Base-by-base conservation (phyloP, 2,888 invertebrate genomes). In the Emmelina monodactyla region DNA sequence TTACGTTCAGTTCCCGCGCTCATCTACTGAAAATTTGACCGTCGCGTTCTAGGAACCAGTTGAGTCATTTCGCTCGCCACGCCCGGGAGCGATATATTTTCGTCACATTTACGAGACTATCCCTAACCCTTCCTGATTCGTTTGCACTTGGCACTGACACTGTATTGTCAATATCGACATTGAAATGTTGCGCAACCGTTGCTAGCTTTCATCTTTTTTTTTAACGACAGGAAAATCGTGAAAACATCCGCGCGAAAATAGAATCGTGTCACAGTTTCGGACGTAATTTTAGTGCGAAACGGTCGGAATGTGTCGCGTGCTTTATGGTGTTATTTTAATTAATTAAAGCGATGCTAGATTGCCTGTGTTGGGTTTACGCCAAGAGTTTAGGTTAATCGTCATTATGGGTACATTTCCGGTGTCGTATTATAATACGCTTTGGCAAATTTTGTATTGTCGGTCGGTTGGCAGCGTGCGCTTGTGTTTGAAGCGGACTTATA, bases 41-140 rank as follows among this genome's bases (percentile, higher is more conserved):
- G n/a, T n/a, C n/a, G n/a, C n/a, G n/a, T n/a, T n/a, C n/a, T n/a
- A n/a, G n/a, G n/a, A n/a, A n/a, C n/a, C n/a, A n/a, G n/a, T n/a
- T n/a, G n/a, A n/a, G n/a, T n/a, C n/a, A n/a, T n/a, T n/a, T n/a
- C n/a, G n/a, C n/a, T 5, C 19, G 9, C 5, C 19, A 9, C 9
- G 55, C 64, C 66, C 71, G 64, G 68, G 65, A 66, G 61, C 55
- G 65, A 65, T 76, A 78, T 78, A 76, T 76, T 66, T 40, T n/a
- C n/a, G 68, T 68, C 60, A 47, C 57, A 58, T 54, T 57, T n/a
- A n/a, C n/a, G n/a, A n/a, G n/a, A n/a, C n/a, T n/a, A n/a, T n/a
- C n/a, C n/a, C n/a, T n/a, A n/a, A n/a, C 4, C 14, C 65, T 73
- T 71, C 65, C 66, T 68, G 66, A 58, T 61, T 52, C 48, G 63